These are phyloP conservation scores for Philypnodon macrostomus DNA, from an alignment of 2,797 vertebrate species.

Conservation along the genomic window DNA sequence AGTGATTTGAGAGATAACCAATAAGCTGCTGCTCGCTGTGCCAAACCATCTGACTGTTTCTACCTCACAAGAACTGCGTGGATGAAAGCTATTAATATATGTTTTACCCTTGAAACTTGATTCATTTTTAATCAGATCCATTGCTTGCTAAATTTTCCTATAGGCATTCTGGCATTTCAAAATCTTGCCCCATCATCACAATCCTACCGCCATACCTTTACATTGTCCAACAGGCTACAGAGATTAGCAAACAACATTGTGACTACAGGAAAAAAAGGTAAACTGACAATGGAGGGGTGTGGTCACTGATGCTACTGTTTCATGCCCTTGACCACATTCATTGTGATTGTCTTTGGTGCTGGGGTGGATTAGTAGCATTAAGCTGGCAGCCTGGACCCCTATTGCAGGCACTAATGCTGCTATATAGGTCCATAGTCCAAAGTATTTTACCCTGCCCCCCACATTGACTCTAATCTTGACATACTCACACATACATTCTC, in stretches of 20 bases:
- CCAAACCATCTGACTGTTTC: constrained; percentile 29
- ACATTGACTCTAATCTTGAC: constrained; percentile 9
- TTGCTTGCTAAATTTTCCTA: constrained; percentile 20
- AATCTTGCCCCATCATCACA: constrained; percentile 15
- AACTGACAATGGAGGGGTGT: neutral
- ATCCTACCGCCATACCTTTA: neutral
- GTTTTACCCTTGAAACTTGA: constrained; percentile 14
- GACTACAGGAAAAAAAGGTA: constrained; percentile 14
- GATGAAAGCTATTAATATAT: constrained; percentile 21
- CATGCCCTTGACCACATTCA: constrained; percentile 35
- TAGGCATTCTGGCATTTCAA: constrained; percentile 31
- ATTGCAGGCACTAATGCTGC: constrained; percentile 41
- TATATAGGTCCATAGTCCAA: constrained; percentile 21
- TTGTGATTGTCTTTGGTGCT: constrained; percentile 12
- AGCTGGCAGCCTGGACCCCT: constrained; percentile 31
- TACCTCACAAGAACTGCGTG: constrained; percentile 18
- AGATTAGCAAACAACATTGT: constrained; percentile 39
- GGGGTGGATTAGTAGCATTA: constrained; percentile 56
- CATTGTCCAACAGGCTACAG: constrained; percentile 33
- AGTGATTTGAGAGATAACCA: constrained; percentile 48
- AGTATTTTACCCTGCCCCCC: constrained; percentile 2
- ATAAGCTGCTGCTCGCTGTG: constrained; percentile 26
- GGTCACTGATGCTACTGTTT: constrained; percentile 6
- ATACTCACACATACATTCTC: constrained; percentile 35
- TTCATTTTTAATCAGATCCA: constrained; percentile 25